These are phyloP conservation scores for Polyploca ridens DNA, from an alignment of 2,888 invertebrate genomes.

Conservation along the genomic window DNA sequence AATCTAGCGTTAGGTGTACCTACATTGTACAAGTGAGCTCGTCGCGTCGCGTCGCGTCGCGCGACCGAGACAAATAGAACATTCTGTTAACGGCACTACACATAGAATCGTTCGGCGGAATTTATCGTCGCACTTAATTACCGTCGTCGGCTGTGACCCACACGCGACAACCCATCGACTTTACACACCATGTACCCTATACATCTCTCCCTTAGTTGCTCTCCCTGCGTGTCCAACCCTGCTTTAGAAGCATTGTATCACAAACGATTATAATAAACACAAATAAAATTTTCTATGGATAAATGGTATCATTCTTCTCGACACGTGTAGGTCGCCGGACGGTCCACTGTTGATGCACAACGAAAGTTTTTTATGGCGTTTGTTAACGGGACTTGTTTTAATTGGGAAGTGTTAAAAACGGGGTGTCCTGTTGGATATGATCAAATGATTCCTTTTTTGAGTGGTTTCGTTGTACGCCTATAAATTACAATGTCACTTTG, in stretches of 20 bases:
- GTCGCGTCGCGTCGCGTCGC: constrained; percentile 2
- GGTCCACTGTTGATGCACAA: constrained; percentile 15
- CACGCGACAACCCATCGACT: not conserved
- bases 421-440: not conserved
- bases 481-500: not conserved
- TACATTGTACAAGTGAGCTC: not conserved
- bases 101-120: constrained; percentile 17
- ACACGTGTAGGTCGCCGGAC: constrained; percentile 14
- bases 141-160: constrained; percentile 12
- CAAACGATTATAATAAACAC: not conserved
- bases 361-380: constrained; percentile 16
- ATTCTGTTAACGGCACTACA: constrained; percentile 10
- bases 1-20: constrained; percentile 13
- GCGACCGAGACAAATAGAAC: constrained; percentile 3
- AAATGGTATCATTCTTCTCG: not conserved
- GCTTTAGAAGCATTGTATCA: not conserved
- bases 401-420: constrained; percentile 6
- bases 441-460: not conserved
- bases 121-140: constrained; percentile 37
- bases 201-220: not conserved
- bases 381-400: constrained; percentile 19
- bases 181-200: not conserved
- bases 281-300: not conserved
- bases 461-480: not conserved
- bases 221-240: no score